Percentiles rank a stretch among this genome's conserved stretches.
Evolutionary conservation across 1,140 invertebrate species (phyloP).

Genomic region (Dufourea novaeangliae): DNA sequence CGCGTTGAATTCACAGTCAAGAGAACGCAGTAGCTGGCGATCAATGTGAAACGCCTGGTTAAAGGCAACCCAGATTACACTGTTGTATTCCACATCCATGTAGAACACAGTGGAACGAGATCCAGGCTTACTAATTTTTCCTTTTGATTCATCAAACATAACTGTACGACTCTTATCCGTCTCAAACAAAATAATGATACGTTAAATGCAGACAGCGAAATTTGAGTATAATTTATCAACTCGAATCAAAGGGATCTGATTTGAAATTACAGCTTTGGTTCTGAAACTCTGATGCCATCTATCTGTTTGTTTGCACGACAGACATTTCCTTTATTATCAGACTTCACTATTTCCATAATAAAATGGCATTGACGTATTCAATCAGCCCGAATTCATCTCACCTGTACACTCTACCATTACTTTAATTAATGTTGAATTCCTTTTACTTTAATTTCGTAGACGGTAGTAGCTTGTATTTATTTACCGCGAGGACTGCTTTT

Average conservation of each 20-base stretch:
- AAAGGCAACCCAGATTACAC: constrained; percentile 38
- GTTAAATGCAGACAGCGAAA: too few relatives aligned
- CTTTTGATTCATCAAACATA: neutral
- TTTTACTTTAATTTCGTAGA: neutral
- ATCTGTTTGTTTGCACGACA: constrained; percentile 20
- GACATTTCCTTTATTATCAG: neutral
- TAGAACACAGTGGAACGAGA: neutral
- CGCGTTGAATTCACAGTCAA: neutral
- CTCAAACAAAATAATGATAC: too few relatives aligned
- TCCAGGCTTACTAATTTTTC: constrained; percentile 10
- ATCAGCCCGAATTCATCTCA: constrained; percentile 44
- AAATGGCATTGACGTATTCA: constrained; percentile 10
- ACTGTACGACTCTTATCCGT: neutral
- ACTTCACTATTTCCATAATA: constrained; percentile 45
- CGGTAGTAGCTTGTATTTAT: neutral
- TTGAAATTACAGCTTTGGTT: constrained; percentile 17
- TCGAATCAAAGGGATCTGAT: neutral
- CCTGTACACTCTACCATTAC: constrained; percentile 26
- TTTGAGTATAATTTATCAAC: neutral
- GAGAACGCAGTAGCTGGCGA: neutral
- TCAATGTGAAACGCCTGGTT: neutral
- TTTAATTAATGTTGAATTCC: constrained; percentile 21
- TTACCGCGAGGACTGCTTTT: neutral
- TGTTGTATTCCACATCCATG: constrained; percentile 4
- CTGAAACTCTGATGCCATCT: constrained; percentile 3